Evolutionary conservation across 2,888 invertebrate species (phyloP).

Genomic region (Hybos culiciformis): DNA sequence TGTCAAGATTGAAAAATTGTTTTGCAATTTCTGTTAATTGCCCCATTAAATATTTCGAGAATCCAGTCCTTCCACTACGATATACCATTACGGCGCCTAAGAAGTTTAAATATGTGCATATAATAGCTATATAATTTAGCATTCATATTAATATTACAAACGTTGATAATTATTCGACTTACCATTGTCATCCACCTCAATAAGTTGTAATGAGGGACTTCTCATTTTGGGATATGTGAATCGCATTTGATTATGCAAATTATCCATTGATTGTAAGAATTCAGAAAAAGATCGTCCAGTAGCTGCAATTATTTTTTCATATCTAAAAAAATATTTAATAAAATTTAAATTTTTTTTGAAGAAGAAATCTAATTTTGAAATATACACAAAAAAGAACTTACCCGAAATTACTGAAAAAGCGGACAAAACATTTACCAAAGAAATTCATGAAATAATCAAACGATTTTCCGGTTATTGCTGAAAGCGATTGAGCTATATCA

Average conservation of each 20-base stretch:
- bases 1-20: slow-evolving; percentile 56
- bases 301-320: slow-evolving; percentile 74
- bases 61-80: slow-evolving; percentile 66
- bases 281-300: slow-evolving; percentile 84
- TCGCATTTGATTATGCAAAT: slow-evolving; percentile 80
- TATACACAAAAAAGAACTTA: too few species aligned
- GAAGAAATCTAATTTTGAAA: too few species aligned
- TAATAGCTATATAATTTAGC: too few species aligned
- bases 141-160: too few species aligned
- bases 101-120: too few species aligned
- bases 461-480: slow-evolving; percentile 45
- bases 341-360: neutral
- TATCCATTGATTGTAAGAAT: slow-evolving; percentile 82
- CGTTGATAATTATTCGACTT: too few species aligned
- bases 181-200: slow-evolving; percentile 67
- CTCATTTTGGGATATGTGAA: slow-evolving; percentile 90
- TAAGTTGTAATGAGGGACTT: slow-evolving; percentile 84
- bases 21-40: slow-evolving; percentile 78
- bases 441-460: slow-evolving; percentile 71
- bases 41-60: slow-evolving; percentile 75
- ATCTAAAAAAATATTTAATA: slow-evolving; percentile 37
- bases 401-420: slow-evolving; percentile 80
- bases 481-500: slow-evolving; percentile 61
- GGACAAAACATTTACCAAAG: slow-evolving; percentile 80
- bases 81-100: slow-evolving; percentile 72